Percentiles rank a stretch among this genome's conserved stretches.
Conservation (phyloP, 2,113 vertebrate genomes). For the Chaetodon trifascialis region DNA sequence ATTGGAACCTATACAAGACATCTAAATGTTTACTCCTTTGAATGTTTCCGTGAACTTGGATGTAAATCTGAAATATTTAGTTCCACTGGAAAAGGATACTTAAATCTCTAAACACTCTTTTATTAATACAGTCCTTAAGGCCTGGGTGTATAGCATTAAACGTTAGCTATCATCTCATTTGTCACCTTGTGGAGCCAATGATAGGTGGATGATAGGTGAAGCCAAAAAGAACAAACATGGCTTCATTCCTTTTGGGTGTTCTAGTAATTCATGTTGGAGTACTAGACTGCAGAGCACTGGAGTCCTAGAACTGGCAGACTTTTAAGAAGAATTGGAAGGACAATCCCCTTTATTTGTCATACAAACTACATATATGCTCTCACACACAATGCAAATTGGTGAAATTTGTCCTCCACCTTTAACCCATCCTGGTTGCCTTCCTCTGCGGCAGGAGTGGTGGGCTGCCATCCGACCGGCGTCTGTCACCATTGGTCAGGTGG, state of each 20-base stretch:
- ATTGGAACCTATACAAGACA: neutral
- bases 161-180: neutral
- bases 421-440: too few species aligned
- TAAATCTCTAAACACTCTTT: neutral
- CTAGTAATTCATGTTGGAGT: neutral
- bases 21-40: neutral
- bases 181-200: too few species aligned
- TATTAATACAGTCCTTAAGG: neutral
- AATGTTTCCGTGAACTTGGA: neutral
- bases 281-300: neutral
- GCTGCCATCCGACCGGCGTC: too few species aligned
- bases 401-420: too few species aligned
- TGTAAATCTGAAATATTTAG: neutral
- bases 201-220: too few species aligned
- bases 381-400: too few species aligned
- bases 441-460: too few species aligned
- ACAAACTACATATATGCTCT: too few species aligned
- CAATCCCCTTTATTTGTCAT: too few species aligned
- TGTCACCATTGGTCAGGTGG: too few species aligned
- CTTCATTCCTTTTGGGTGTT: neutral
- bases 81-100: neutral
- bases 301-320: neutral
- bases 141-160: neutral
- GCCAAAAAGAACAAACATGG: neutral
- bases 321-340: too few species aligned